Conservation (phyloP, 2,888 invertebrate species). For the Osmoderma eremita region DNA sequence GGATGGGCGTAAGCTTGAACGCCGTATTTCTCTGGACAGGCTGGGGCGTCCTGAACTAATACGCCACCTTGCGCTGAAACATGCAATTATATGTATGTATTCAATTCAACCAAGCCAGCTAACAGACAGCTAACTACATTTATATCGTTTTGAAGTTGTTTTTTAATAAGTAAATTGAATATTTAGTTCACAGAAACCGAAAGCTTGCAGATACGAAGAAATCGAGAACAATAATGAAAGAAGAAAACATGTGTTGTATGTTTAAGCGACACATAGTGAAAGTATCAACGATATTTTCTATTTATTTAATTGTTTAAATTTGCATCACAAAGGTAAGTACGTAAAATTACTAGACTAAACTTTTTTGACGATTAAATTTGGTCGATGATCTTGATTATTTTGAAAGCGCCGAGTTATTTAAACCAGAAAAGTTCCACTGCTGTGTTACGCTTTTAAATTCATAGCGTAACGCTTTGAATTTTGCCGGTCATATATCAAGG, state of each 20-base stretch:
- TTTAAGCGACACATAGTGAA: background rate
- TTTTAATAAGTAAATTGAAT: too few species aligned
- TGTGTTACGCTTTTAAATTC: background rate
- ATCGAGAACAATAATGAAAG: background rate
- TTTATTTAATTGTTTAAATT: constrained; percentile 5
- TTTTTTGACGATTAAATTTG: background rate
- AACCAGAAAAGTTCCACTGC: background rate
- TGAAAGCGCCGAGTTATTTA: background rate
- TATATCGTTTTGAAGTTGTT: too few species aligned
- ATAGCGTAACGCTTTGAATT: constrained; percentile 7
- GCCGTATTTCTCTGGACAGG: constrained; percentile 85
- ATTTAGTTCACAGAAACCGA: too few species aligned
- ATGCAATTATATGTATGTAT: constrained; percentile 6
- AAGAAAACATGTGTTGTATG: background rate
- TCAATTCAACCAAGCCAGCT: background rate
- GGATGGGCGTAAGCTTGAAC: constrained; percentile 88
- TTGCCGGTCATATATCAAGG: constrained; percentile 8
- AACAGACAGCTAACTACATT: too few species aligned
- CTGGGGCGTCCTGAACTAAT: constrained; percentile 72
- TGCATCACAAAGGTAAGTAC: background rate
- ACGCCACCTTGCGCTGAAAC: constrained; percentile 71
- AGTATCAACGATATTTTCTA: background rate
- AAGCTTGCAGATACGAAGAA: too few species aligned
- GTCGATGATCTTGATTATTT: background rate
- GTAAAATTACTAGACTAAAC: background rate